Evolutionary conservation across 2,888 invertebrate species (phyloP).

Genomic region (Amphipoea lucens): DNA sequence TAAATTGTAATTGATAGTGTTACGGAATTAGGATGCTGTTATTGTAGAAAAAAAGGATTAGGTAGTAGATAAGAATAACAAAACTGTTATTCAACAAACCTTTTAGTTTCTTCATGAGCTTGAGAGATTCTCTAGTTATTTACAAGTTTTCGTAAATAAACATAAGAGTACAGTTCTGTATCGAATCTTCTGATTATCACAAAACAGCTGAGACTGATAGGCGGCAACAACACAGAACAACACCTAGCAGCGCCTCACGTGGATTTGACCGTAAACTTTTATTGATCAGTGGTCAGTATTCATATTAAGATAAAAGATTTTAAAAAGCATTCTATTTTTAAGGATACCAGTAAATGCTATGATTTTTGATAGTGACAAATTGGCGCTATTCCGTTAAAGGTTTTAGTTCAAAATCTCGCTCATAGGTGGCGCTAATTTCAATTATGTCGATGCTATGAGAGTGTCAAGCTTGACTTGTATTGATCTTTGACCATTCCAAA

Average conservation of each 20-base stretch:
- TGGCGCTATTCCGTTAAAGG: too few relatives aligned
- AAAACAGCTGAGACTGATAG: conserved; percentile 20
- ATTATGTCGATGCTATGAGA: background rate
- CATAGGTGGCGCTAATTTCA: conserved; percentile 45
- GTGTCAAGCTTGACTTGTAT: conserved; percentile 25
- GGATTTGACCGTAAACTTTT: conserved; percentile 31
- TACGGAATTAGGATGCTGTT: background rate
- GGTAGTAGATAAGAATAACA: background rate
- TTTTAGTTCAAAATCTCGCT: background rate
- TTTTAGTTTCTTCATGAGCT: background rate
- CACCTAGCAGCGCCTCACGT: conserved; percentile 32
- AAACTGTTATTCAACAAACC: background rate
- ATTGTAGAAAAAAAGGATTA: background rate
- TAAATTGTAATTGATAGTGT: background rate
- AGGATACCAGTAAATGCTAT: background rate
- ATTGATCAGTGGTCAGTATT: conserved; percentile 32
- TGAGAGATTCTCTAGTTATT: background rate
- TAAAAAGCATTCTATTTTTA: background rate
- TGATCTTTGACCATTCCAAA: conserved; percentile 10
- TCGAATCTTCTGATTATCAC: conserved; percentile 4
- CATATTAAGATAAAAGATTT: background rate
- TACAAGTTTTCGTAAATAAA: background rate
- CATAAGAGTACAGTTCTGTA: background rate
- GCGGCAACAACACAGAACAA: conserved; percentile 15
- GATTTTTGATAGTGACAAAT: background rate